phyloP scores from a whole-genome alignment of 2,888 invertebrate species.

The Drosophila conformis region DNA sequence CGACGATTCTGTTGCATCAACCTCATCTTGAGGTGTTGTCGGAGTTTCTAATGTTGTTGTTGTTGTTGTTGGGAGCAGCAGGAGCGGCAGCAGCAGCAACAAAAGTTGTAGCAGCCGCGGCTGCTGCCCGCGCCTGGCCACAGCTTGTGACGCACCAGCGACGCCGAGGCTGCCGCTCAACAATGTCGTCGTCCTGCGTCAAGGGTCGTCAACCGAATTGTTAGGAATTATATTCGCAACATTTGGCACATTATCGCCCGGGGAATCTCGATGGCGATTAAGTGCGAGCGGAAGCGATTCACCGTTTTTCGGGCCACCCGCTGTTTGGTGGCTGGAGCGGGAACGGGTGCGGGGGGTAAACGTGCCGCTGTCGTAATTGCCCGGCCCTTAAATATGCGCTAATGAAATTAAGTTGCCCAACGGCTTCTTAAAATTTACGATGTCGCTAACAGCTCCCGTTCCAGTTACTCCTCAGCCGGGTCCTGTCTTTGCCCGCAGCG shows the following conservation, averaged over 20 bases:
- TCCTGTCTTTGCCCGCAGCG: slow-evolving; percentile 48
- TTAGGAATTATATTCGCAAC: slow-evolving; percentile 49
- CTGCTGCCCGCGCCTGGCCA: slow-evolving; percentile 72
- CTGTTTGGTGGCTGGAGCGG: slow-evolving; percentile 45
- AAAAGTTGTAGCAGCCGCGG: slow-evolving; percentile 61
- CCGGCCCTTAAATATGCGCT: slow-evolving; percentile 65
- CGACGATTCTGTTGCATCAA: slow-evolving; percentile 49
- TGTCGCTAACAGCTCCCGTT: slow-evolving; percentile 43
- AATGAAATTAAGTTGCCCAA: slow-evolving; percentile 74
- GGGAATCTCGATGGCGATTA: slow-evolving; percentile 34
- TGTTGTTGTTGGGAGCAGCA: slow-evolving; percentile 19
- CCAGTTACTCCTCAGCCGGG: slow-evolving; percentile 3
- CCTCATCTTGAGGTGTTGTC: slow-evolving; percentile 52
- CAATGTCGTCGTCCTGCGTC: slow-evolving; percentile 73
- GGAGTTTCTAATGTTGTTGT: slow-evolving; percentile 4
- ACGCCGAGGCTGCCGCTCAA: slow-evolving; percentile 74
- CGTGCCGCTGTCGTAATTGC: slow-evolving; percentile 45
- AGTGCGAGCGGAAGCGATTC: slow-evolving; percentile 62
- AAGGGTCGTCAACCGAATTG: slow-evolving; percentile 41
- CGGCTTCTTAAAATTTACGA: slow-evolving; percentile 53
- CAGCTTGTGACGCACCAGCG: slow-evolving; percentile 65
- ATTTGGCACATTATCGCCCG: slow-evolving; percentile 58
- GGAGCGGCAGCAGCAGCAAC: slow-evolving; percentile 33
- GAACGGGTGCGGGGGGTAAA: slow-evolving; percentile 5
- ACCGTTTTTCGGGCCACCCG: slow-evolving; percentile 53